Conservation (phyloP, 2,797 vertebrate species). For the Pantherophis vulpinus region DNA sequence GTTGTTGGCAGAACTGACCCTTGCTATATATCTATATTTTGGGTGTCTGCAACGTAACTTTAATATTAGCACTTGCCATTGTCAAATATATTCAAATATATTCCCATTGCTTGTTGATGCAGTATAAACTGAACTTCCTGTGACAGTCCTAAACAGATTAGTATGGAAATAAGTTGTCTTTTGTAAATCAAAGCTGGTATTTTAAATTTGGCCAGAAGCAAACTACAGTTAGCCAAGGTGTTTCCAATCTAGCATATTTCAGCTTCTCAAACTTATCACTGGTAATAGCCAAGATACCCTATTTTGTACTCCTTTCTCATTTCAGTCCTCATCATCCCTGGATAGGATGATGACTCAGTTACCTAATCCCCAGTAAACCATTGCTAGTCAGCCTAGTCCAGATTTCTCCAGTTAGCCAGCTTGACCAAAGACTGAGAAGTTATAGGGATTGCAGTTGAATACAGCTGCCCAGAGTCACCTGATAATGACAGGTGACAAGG, state of each 20-base stretch:
- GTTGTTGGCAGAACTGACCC: background rate
- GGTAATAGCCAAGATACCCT: background rate
- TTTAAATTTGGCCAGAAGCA: background rate
- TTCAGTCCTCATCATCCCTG: background rate
- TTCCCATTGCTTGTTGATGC: background rate
- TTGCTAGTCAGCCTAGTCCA: background rate
- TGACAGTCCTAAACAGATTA: background rate
- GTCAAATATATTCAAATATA: background rate
- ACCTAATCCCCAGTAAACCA: background rate
- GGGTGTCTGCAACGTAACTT: background rate
- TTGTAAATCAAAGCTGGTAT: background rate
- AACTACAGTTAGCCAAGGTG: background rate
- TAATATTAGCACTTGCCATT: background rate
- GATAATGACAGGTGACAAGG: background rate
- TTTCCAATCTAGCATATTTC: background rate
- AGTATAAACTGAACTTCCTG: background rate
- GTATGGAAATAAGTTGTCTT: background rate
- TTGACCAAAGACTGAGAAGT: background rate
- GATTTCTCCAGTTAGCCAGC: background rate
- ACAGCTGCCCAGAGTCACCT: background rate
- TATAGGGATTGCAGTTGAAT: background rate
- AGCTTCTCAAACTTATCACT: background rate
- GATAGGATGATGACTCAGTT: background rate
- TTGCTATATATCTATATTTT: background rate
- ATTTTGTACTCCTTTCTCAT: background rate